Evolutionary conservation across 2,888 invertebrate species (phyloP).

Genomic region (Aricia artaxerxes): DNA sequence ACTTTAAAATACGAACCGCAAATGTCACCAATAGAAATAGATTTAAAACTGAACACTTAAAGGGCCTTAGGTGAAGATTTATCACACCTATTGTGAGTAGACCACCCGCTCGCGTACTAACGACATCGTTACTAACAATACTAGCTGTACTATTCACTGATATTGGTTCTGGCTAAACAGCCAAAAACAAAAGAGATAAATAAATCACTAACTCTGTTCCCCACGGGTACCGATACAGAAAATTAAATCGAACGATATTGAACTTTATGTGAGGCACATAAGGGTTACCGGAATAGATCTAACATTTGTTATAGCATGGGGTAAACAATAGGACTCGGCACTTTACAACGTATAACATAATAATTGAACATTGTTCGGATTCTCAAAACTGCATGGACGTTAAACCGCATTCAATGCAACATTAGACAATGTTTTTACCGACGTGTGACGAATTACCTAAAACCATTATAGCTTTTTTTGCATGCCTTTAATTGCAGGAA

Average conservation of each 20-base stretch:
- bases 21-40: not conserved
- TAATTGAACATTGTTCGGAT: conserved; percentile 45
- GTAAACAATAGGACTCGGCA: conserved; percentile 31
- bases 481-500: no score
- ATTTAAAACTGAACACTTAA: not conserved
- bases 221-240: conserved; percentile 57
- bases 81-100: conserved; percentile 75
- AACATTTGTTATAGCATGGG: not conserved
- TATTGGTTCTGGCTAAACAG: conserved; percentile 69
- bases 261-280: conserved; percentile 29
- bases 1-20: conserved; percentile 12
- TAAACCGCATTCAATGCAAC: conserved; percentile 54
- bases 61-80: conserved; percentile 56
- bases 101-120: conserved; percentile 78
- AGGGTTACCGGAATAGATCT: not conserved
- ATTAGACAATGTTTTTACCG: conserved; percentile 75
- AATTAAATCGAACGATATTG: conserved; percentile 39
- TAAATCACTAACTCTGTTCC: conserved; percentile 70
- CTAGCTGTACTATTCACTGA: conserved; percentile 73
- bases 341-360: conserved; percentile 43
- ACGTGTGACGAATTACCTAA: conserved; percentile 65
- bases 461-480: no score
- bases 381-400: conserved; percentile 69
- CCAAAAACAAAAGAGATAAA: conserved; percentile 76
- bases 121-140: conserved; percentile 76